Percentiles rank a stretch among this genome's conserved stretches.
Conservation (phyloP, 2,113 vertebrate genomes). For the Ia io region DNA sequence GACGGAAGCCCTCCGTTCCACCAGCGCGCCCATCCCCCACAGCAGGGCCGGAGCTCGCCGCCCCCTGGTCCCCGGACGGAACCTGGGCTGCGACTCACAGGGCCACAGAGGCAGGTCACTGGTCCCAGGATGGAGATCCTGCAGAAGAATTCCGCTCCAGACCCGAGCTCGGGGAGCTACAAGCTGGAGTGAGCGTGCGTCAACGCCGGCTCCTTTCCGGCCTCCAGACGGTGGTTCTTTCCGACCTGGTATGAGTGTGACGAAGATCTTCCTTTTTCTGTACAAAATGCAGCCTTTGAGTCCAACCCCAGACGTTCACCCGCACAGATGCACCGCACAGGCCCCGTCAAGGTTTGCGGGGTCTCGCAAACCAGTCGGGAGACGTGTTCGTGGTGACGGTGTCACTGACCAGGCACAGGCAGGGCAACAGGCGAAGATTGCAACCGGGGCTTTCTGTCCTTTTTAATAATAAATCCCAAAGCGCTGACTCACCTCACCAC, state of each 20-base stretch:
- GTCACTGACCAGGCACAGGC: not conserved
- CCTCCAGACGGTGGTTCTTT: not conserved
- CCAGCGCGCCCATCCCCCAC: not conserved
- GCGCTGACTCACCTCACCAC: not conserved
- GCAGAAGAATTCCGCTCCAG: not conserved
- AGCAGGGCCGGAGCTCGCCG: not conserved
- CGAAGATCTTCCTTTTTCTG: not conserved
- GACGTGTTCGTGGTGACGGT: no score
- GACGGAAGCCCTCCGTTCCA: not conserved
- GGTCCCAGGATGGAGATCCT: not conserved
- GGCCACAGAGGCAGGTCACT: not conserved
- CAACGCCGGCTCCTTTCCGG: not conserved
- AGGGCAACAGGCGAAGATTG: not conserved
- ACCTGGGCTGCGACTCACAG: not conserved
- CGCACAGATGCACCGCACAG: not conserved
- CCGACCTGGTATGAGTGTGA: not conserved
- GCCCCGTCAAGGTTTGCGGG: not conserved
- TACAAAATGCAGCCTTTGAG: not conserved
- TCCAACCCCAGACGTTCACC: not conserved
- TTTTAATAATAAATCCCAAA: conserved; percentile 15
- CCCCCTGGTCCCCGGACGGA: not conserved
- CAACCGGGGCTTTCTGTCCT: not conserved
- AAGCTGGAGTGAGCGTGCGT: not conserved
- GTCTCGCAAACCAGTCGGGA: no score
- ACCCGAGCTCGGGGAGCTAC: not conserved